Percentiles rank a stretch among this genome's conserved stretches.
These are phyloP conservation scores for Eutolmus rufibarbis DNA, from an alignment of 2,888 invertebrate species.

Conservation along the genomic window DNA sequence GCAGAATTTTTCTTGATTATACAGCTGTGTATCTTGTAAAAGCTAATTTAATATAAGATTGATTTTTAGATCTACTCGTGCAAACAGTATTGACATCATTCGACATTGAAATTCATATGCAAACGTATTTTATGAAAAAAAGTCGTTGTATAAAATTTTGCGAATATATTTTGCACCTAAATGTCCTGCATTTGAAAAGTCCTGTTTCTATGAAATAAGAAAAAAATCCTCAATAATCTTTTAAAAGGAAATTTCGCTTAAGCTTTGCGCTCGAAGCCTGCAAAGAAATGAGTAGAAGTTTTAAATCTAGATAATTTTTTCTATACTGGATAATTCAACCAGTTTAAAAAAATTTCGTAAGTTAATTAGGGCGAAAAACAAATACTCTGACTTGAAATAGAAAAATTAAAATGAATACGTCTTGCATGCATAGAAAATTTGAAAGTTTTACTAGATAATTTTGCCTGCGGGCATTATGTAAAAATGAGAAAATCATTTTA, in stretches of 20 bases:
- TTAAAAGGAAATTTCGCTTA: not conserved
- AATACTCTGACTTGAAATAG: constrained; percentile 12
- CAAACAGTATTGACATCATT: not conserved
- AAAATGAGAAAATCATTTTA: constrained; percentile 6
- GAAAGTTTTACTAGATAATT: constrained; percentile 24
- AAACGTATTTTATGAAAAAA: not conserved
- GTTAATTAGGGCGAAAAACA: not conserved
- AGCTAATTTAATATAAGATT: not conserved
- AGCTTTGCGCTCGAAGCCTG: not conserved
- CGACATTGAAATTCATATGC: not conserved
- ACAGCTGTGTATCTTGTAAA: not conserved
- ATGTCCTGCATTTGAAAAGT: not conserved
- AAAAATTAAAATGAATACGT: constrained; percentile 53
- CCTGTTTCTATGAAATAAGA: not conserved
- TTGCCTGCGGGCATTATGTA: not conserved
- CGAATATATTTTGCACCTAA: not conserved
- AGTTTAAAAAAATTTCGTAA: not conserved
- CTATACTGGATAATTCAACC: not conserved
- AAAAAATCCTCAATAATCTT: not conserved
- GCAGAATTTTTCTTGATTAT: not conserved
- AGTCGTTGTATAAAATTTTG: not conserved
- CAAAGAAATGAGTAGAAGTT: not conserved
- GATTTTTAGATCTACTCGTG: not conserved
- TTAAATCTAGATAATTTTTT: not conserved
- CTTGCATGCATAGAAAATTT: constrained; percentile 47